Conservation (phyloP, 1,140 invertebrate species). For the Anoplophora glabripennis region DNA sequence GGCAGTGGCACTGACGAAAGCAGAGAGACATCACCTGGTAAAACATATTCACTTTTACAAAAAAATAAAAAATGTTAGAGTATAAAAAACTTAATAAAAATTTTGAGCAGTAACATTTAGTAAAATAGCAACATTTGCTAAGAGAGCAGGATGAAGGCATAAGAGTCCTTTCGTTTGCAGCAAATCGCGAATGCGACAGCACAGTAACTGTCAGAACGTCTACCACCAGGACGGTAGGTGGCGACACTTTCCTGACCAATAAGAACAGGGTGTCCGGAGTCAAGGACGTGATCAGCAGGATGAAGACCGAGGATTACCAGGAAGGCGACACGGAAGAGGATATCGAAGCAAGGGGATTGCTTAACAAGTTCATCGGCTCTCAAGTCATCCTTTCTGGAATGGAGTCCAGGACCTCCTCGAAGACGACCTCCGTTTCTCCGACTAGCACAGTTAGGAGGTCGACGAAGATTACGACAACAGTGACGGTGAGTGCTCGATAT, state of each 20-base stretch:
- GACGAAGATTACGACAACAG: slow-evolving; percentile 42
- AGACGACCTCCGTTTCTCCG: slow-evolving; percentile 22
- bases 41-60: slow-evolving; percentile 3
- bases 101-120: neutral
- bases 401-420: slow-evolving; percentile 48
- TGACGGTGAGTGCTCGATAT: slow-evolving; percentile 44
- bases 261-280: slow-evolving; percentile 65
- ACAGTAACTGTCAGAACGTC: slow-evolving; percentile 12
- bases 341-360: slow-evolving; percentile 65
- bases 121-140: neutral
- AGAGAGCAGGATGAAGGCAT: neutral
- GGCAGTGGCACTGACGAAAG: slow-evolving; percentile 32
- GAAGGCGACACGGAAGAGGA: slow-evolving; percentile 63
- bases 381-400: slow-evolving; percentile 71
- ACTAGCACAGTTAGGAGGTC: slow-evolving; percentile 29
- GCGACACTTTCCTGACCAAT: slow-evolving; percentile 64
- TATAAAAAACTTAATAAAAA: neutral
- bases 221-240: slow-evolving; percentile 17
- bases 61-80: neutral
- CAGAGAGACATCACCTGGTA: slow-evolving; percentile 38
- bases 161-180: neutral
- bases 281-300: slow-evolving; percentile 68
- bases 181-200: neutral
- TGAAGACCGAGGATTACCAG: slow-evolving; percentile 55
- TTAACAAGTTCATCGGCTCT: slow-evolving; percentile 77